phyloP scores from a whole-genome alignment of 2,113 vertebrate genomes.

The Galeopterus variegatus region DNA sequence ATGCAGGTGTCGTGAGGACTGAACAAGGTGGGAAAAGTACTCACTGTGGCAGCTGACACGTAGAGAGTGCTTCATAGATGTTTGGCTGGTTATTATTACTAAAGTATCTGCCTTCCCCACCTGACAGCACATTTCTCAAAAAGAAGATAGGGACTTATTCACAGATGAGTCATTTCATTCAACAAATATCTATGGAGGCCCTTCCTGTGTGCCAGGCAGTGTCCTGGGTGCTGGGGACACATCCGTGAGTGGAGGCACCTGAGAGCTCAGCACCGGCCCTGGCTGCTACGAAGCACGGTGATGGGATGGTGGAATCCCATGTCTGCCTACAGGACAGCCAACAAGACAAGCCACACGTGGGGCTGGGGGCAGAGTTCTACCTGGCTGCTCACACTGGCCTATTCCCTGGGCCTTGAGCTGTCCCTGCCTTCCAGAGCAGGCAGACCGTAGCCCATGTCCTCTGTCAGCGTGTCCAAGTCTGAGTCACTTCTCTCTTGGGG shows the following conservation, averaged over 20 bases:
- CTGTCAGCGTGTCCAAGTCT: fast-evolving
- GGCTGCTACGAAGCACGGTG: fast-evolving
- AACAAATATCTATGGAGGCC: fast-evolving
- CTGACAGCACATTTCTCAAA: not conserved
- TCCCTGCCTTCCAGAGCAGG: fast-evolving
- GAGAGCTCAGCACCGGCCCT: not conserved
- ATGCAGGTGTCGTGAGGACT: fast-evolving
- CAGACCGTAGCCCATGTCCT: too few relatives aligned
- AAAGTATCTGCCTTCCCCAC: not conserved
- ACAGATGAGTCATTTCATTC: fast-evolving
- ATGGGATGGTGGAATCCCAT: fast-evolving
- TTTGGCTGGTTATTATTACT: not conserved
- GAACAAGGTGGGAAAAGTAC: fast-evolving
- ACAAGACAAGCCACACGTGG: fast-evolving
- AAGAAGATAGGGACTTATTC: fast-evolving
- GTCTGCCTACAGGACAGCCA: not conserved
- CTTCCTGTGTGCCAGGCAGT: fast-evolving
- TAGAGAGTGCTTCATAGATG: fast-evolving
- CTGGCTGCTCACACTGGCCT: fast-evolving
- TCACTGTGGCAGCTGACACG: fast-evolving
- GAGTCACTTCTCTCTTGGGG: not conserved
- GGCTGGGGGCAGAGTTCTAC: fast-evolving
- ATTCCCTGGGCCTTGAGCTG: fast-evolving
- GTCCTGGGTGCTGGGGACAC: not conserved
- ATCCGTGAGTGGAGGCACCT: fast-evolving